Conservation (phyloP, 2,113 vertebrate genomes). For the Monarcha castaneiventris region DNA sequence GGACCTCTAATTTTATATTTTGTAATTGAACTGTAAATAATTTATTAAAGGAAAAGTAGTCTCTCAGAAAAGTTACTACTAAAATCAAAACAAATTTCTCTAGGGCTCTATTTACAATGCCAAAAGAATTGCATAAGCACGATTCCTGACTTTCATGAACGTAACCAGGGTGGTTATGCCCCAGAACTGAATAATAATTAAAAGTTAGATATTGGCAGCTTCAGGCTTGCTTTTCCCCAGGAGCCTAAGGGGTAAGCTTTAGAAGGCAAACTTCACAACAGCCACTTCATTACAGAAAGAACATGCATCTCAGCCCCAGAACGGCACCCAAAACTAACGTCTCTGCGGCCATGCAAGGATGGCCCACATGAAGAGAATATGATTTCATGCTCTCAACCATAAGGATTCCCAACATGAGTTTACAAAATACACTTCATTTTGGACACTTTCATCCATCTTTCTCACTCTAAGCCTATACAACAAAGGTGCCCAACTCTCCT, state of each 20-base stretch:
- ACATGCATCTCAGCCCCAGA: neutral
- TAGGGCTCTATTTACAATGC: slow-evolving; percentile 10
- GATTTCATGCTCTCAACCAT: neutral
- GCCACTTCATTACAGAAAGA: slow-evolving; percentile 7
- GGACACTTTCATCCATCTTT: neutral
- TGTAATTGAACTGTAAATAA: neutral
- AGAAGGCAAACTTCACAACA: slow-evolving; percentile 45
- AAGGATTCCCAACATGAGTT: neutral
- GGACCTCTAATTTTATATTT: neutral
- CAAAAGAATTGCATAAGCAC: slow-evolving; percentile 3
- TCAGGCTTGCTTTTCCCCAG: slow-evolving; percentile 31
- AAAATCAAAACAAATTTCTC: slow-evolving; percentile 37
- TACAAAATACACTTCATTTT: neutral
- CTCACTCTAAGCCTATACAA: neutral
- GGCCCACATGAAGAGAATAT: neutral
- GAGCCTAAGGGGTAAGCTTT: slow-evolving; percentile 46
- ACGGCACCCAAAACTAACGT: neutral
- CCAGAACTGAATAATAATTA: slow-evolving; percentile 57
- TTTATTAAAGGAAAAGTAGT: neutral
- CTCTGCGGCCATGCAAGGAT: neutral
- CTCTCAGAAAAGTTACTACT: neutral
- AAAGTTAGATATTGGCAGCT: slow-evolving; percentile 58
- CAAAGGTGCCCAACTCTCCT: neutral
- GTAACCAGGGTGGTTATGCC: slow-evolving; percentile 53
- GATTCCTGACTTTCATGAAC: slow-evolving; percentile 31